These are phyloP conservation scores for Idaea dimidiata DNA, from an alignment of 2,888 invertebrate genomes.

Conservation along the genomic window DNA sequence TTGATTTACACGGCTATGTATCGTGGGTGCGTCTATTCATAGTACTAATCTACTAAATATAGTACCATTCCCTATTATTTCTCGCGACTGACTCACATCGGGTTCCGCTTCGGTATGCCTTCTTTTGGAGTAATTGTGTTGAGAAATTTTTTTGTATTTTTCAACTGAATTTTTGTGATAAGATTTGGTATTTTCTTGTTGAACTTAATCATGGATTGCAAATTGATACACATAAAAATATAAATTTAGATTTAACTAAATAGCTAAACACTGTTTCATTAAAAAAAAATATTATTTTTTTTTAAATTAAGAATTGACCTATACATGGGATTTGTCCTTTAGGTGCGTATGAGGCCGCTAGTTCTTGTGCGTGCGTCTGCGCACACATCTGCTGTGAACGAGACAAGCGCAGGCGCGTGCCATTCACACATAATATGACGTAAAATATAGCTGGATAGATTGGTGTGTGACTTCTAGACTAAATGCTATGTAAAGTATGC, in stretches of 20 bases:
- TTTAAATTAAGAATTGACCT: neutral
- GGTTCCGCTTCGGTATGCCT: slow-evolving; percentile 60
- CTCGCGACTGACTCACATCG: slow-evolving; percentile 65
- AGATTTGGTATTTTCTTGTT: too few relatives aligned
- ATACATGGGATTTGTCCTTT: neutral
- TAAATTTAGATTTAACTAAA: neutral
- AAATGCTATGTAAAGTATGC: neutral
- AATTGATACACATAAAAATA: neutral
- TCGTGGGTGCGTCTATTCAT: slow-evolving; percentile 76
- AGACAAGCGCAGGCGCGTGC: slow-evolving; percentile 49
- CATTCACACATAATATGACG: slow-evolving; percentile 22
- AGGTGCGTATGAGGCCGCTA: neutral
- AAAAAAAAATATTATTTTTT: neutral
- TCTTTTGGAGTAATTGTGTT: slow-evolving; percentile 20
- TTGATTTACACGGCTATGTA: slow-evolving; percentile 72
- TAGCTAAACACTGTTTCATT: neutral
- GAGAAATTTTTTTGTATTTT: neutral
- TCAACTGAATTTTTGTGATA: neutral
- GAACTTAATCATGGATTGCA: neutral
- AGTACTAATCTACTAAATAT: slow-evolving; percentile 78
- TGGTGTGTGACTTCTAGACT: neutral
- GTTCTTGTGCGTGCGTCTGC: slow-evolving; percentile 42
- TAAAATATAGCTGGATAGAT: slow-evolving; percentile 16
- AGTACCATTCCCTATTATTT: slow-evolving; percentile 76
- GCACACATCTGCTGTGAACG: slow-evolving; percentile 64